Evolutionary conservation across 2,113 vertebrate genomes (phyloP), one percentile per base, ranked within the genome.

Genomic region (Orthochromis indermauri): DNA sequence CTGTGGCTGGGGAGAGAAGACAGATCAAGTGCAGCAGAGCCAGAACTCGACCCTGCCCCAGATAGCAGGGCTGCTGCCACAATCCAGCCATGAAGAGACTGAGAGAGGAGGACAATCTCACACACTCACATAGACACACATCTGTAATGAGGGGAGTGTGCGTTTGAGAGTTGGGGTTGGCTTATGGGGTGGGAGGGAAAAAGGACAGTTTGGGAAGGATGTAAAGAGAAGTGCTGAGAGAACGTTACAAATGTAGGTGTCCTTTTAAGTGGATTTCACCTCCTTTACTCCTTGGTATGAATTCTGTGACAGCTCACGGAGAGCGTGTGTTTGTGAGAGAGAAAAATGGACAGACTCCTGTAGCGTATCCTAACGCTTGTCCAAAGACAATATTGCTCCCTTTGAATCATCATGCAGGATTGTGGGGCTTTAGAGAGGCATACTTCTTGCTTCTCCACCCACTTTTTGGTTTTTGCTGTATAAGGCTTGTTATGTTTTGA

Each of bases 51-150:
- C 87, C 84, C 86, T 73, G 88, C 73, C 17, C 51, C 57, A 79
- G 76, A 82, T 91, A 90, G 71, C 86, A 24, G 63, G 86, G 89
- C 83, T 85, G 91, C 91, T 93, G 90, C 93, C 88, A 90, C 91
- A 90, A 80, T 88, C 84, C 90, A 93, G 93, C 94, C 93, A 95
- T 95, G 93, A 86, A 88, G 86, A 90, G 82, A 94, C 89, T 94
- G 93, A 90, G 59, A 40, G 51, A 82, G 26, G 88, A 93, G 61
- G 88, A 88, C 73, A 33, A 82, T 19, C 71, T 21, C 24, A 24
- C 80, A 86, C 55, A 87, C 82, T 86, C 24, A 82, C 28, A 40
- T 28, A 37, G 21, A 71, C 68, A 78, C 73, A 79, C 87, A 90
- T 85, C 81, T 88, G 86, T 84, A 68, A 59, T 24, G 66, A 45